Evolutionary conservation across 2,888 invertebrate genomes (phyloP), one percentile per base, ranked within the genome.

Genomic region (Trissolcus brochymenae): DNA sequence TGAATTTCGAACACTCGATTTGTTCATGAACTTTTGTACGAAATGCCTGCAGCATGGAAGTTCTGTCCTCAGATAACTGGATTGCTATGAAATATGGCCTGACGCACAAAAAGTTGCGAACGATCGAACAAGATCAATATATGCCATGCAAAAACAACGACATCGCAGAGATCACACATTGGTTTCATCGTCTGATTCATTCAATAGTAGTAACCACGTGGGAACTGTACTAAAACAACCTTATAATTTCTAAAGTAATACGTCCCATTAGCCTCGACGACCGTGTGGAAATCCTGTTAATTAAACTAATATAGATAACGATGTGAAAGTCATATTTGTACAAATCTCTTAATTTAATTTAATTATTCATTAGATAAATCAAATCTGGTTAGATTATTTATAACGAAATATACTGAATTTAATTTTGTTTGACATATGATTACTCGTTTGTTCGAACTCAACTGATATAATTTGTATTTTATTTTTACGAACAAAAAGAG

Each of bases 251-350:
- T 43, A 53, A 53, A 62, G 53, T 62, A 53, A 62, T 62, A 53
- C 53, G 62, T 62, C 62, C 62, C 62, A 62, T 62, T 62, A 62
- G 62, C 25, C 41, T 19, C 41, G 53, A 53, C 41, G 62, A 62
- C 21, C 62, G 49, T 41, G 53, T 25, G 53, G 53, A 62, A 62
- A 53, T 62, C 53, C 17, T 62, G 62, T 62, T 62, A 62, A 62
- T 62, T 62, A 41, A 62, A 62, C 62, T 62, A 62, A 62, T 62
- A 43, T 21, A 53, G 62, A 62, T 61, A 61, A 61, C 61, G 40
- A 50, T 19, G 51, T 53, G 61, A 61, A 51, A 61, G 51, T 61
- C 40, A 21, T 61, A 53, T 61, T 40, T 14, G 49, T 60, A 60
- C 50, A 35, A 35, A 16, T n/a, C 50, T 49, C 49, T 49, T 49